Conservation (phyloP, 2,797 vertebrate genomes). For the Tapirus indicus region DNA sequence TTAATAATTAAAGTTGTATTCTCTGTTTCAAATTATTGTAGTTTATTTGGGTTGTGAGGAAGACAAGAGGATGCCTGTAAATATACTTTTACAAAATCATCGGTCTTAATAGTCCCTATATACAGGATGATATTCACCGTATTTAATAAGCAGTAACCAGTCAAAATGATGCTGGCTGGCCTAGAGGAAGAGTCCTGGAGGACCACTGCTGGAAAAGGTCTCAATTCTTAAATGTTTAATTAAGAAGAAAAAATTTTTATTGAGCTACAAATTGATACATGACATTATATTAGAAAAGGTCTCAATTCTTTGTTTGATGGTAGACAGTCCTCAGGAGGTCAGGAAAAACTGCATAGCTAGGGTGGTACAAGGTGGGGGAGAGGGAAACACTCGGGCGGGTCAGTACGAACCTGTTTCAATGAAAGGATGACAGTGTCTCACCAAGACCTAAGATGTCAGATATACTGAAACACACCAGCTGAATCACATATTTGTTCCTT, state of each 20-base stretch:
- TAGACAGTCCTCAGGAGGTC: neutral
- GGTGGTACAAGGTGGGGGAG: rapidly evolving
- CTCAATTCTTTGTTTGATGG: neutral
- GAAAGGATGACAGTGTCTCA: neutral
- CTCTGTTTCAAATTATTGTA: neutral
- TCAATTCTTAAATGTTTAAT: neutral
- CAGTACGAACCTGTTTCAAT: neutral
- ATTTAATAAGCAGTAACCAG: neutral
- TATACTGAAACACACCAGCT: neutral
- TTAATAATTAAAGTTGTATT: neutral
- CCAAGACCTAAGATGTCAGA: neutral
- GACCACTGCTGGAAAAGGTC: rapidly evolving
- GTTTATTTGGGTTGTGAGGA: neutral
- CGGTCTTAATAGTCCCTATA: neutral
- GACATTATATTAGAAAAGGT: neutral
- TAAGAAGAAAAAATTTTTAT: neutral
- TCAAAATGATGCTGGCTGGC: rapidly evolving
- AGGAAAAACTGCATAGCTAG: neutral
- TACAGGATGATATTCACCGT: neutral
- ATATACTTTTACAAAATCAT: neutral
- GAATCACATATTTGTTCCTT: neutral
- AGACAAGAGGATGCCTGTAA: neutral
- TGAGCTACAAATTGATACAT: neutral
- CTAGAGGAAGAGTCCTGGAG: neutral
- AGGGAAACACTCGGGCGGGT: neutral